A percentile compares a stretch with the other conserved stretches of the same genome.
phyloP scores from a whole-genome alignment of 92 coral and sea anemone genomes.

The Hydrozoanthus gracilis region DNA sequence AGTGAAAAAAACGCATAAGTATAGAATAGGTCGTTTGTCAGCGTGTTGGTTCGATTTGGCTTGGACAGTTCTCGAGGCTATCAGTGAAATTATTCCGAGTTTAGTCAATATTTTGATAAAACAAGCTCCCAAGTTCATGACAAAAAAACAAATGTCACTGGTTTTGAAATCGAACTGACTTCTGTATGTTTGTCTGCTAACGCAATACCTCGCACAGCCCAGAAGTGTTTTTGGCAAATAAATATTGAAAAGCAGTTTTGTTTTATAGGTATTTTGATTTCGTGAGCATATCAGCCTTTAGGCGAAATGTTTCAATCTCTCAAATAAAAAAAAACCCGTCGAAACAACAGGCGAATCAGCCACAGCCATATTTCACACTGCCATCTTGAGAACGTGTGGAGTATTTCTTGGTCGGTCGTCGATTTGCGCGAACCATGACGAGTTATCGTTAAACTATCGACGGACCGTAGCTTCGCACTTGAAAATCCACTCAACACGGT shows the following conservation, averaged over 20 bases:
- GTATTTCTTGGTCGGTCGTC: constrained; percentile 6
- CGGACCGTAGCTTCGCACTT: not conserved
- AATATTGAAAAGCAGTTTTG: constrained; percentile 19
- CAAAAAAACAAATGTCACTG: constrained; percentile 19
- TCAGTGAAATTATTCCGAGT: constrained; percentile 6
- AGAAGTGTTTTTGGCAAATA: not conserved
- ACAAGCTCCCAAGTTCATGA: constrained; percentile 17
- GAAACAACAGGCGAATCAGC: constrained; percentile 13
- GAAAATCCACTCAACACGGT: constrained; percentile 23
- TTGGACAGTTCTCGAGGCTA: not conserved
- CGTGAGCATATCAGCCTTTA: too few species aligned
- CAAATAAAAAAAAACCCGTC: constrained; percentile 7
- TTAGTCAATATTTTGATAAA: constrained; percentile 17
- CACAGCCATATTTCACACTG: constrained; percentile 33
- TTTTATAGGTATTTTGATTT: constrained; percentile 14
- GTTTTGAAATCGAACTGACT: constrained; percentile 48
- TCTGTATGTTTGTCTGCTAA: constrained; percentile 20
- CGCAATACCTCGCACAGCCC: not conserved
- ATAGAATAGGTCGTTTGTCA: not conserved
- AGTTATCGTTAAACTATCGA: not conserved
- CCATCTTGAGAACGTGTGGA: constrained; percentile 22
- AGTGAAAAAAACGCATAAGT: not conserved
- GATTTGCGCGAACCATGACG: not conserved
- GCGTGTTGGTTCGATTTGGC: not conserved
- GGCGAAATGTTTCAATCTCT: constrained; percentile 22